Evolutionary conservation across 2,113 vertebrate genomes (phyloP), one percentile per base, ranked within the genome.

Genomic region (Pluvialis apricaria): DNA sequence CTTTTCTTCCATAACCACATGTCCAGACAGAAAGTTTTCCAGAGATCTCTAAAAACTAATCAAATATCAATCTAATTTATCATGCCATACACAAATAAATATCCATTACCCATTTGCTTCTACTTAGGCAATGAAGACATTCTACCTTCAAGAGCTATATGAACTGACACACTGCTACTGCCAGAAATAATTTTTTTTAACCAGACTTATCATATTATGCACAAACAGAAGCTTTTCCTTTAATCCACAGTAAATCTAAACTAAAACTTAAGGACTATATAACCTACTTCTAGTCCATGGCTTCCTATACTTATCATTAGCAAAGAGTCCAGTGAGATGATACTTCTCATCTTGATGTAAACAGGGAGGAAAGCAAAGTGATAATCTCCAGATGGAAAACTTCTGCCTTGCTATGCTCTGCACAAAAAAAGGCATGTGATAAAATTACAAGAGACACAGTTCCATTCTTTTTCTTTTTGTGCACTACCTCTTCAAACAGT

Each of bases 241-340:
- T 52, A 79, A 65, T 51, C 32, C 42, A 88, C 21, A 65, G 40
- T 51, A 86, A 87, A 86, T 38, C 22, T 64, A 66, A 88, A 94
- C 22, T 84, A 88, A 93, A 96, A 94, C 0, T 36, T 92, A 58
- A 82, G 36, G 55, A 47, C 66, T 79, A 32, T 21, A 65, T 31
- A 95, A 94, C 93, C 64, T 98, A 98, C 98, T 93, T 98, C 95
- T 98, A 61, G 84, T 98, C 98, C 98, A 98, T 21, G 98, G 98
- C 76, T 82, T 98, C 82, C 98, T 98, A 65, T 97, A 98, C n/a
- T 95, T 95, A 77, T 98, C 82, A 96, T 97, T 96, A 91, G 55
- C 85, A 92, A 97, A 96, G 45, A 96, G 65, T 92, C 94, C 95
- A 87, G 47, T 73, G 85, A 97, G 95, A 89, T 86, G 92, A 85